Conservation (phyloP, 2,888 invertebrate species). For the Brassicogethes aeneus region DNA sequence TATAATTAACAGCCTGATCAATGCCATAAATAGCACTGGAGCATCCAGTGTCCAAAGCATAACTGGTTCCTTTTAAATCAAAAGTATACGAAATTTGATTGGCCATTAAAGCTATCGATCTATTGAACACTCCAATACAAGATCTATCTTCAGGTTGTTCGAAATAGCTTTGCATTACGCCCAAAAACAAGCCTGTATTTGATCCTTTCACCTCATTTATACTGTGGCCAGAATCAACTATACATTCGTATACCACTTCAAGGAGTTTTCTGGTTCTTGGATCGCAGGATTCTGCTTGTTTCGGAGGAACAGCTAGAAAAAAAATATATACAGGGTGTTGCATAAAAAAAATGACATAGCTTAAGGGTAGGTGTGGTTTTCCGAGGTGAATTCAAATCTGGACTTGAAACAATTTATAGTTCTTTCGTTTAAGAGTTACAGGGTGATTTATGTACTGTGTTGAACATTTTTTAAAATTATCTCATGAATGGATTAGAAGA, state of each 20-base stretch:
- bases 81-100: conserved; percentile 23
- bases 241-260: conserved; percentile 23
- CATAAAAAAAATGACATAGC: too few species aligned
- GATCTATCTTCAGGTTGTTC: not conserved
- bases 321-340: too few species aligned
- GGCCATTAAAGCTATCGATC: conserved; percentile 14
- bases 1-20: conserved; percentile 17
- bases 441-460: too few species aligned
- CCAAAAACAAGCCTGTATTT: conserved; percentile 20
- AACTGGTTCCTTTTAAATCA: conserved; percentile 26
- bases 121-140: conserved; percentile 8
- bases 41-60: conserved; percentile 23
- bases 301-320: too few species aligned
- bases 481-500: too few species aligned
- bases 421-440: too few species aligned
- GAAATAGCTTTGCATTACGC: conserved; percentile 1
- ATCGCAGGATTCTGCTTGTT: conserved; percentile 23
- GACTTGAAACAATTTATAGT: too few species aligned
- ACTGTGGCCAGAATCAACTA: conserved; percentile 26
- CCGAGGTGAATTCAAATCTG: too few species aligned
- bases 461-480: too few species aligned
- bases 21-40: conserved; percentile 21
- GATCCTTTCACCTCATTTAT: conserved; percentile 22
- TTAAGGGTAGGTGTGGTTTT: too few species aligned
- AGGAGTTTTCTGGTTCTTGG: conserved; percentile 22